Conservation (phyloP, 1,140 invertebrate species). For the Maniola jurtina region DNA sequence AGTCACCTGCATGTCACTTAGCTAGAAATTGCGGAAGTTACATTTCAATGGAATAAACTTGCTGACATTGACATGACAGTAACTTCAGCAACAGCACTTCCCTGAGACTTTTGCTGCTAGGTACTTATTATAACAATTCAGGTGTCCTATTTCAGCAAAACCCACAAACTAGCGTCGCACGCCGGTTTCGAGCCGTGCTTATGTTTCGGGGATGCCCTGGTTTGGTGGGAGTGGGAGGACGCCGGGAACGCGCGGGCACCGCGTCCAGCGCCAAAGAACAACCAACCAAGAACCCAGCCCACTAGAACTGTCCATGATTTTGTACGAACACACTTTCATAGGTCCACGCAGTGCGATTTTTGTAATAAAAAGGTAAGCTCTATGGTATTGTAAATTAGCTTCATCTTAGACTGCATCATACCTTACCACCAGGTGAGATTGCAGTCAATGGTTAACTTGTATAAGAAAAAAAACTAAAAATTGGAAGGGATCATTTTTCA, state of each 20-base stretch:
- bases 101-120: too few species aligned
- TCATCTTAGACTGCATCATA: too few species aligned
- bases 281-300: slow-evolving; percentile 28
- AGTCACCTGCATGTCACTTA: too few species aligned
- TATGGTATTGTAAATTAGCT: too few species aligned
- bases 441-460: too few species aligned
- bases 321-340: slow-evolving; percentile 90
- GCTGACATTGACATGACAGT: too few species aligned
- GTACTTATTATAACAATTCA: background rate
- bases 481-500: too few species aligned
- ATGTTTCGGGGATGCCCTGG: slow-evolving; percentile 93
- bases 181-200: slow-evolving; percentile 94
- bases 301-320: slow-evolving; percentile 84
- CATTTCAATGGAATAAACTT: too few species aligned
- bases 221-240: slow-evolving; percentile 88
- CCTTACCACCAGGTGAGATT: too few species aligned
- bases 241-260: slow-evolving; percentile 47
- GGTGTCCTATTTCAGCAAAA: slow-evolving; percentile 74
- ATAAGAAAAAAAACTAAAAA: too few species aligned
- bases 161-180: slow-evolving; percentile 83
- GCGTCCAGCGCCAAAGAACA: slow-evolving; percentile 44
- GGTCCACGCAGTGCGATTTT: slow-evolving; percentile 93
- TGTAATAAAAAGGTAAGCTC: slow-evolving; percentile 91
- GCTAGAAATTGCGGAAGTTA: too few species aligned
- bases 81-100: too few species aligned